A percentile compares a stretch with the other conserved stretches of the same genome.
phyloP scores from a whole-genome alignment of 2,113 vertebrate genomes.

The Eptesicus fuscus region DNA sequence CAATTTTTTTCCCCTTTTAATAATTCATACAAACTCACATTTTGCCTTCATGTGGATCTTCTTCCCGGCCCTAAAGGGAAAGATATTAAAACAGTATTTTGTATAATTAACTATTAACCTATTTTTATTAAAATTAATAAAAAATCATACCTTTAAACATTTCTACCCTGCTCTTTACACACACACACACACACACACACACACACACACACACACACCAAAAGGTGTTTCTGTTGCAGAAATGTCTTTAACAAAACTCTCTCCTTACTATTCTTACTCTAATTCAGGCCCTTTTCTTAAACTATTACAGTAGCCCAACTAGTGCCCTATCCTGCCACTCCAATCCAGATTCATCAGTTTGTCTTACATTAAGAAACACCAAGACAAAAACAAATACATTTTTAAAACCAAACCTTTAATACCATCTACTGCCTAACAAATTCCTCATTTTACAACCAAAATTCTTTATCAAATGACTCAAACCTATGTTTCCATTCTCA shows the following conservation, averaged over 20 bases:
- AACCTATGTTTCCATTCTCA: not conserved
- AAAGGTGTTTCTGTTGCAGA: not conserved
- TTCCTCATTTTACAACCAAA: not conserved
- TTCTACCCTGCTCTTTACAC: not conserved
- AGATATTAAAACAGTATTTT: constrained; percentile 63
- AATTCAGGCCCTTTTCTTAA: not conserved
- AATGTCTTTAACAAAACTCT: not conserved
- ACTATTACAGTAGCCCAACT: not conserved
- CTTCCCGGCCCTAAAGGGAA: constrained; percentile 91
- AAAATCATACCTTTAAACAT: not conserved
- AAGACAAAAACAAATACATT: not conserved
- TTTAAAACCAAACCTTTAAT: not conserved
- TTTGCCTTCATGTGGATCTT: constrained; percentile 99
- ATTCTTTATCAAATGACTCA: not conserved
- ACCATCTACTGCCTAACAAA: not conserved
- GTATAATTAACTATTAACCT: constrained; percentile 35
- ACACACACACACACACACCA: too few species aligned
- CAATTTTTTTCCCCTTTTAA: not conserved
- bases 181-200: too few species aligned
- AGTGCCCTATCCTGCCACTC: not conserved
- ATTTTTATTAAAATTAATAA: constrained; percentile 23
- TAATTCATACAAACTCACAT: constrained; percentile 86
- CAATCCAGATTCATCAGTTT: not conserved
- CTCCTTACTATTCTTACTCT: not conserved
- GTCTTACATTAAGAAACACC: not conserved